Conservation (phyloP, 1,140 invertebrate species). For the Latrodectus geometricus region DNA sequence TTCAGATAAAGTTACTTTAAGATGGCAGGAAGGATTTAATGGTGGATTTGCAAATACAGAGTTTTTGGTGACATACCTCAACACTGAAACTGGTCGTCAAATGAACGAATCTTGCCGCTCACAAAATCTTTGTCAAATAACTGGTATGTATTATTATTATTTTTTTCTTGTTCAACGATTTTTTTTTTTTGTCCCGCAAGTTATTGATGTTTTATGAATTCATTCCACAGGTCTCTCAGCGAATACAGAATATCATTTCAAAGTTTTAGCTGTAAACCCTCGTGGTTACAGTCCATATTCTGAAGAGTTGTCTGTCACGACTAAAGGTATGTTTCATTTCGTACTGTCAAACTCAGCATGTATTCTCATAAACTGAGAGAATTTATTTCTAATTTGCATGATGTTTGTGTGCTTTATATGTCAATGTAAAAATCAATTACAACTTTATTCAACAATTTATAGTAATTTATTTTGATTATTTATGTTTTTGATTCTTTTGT, state of each 20-base stretch:
- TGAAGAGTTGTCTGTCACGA: conserved; percentile 63
- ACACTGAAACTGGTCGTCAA: conserved; percentile 75
- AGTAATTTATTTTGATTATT: too few species aligned
- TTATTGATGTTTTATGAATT: background rate
- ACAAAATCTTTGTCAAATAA: conserved; percentile 88
- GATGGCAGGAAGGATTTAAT: conserved; percentile 90
- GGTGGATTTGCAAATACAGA: conserved; percentile 86
- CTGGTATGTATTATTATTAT: conserved; percentile 64
- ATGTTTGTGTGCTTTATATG: too few species aligned
- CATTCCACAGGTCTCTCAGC: conserved; percentile 60
- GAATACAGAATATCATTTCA: conserved; percentile 64
- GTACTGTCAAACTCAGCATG: too few species aligned
- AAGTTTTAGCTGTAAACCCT: conserved; percentile 65
- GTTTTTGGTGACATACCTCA: conserved; percentile 77
- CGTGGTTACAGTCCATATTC: conserved; percentile 64
- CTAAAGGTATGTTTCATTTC: conserved; percentile 62
- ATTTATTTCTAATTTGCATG: too few species aligned
- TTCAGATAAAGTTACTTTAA: conserved; percentile 80
- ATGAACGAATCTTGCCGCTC: conserved; percentile 77
- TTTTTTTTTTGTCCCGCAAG: background rate
- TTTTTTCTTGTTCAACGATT: background rate
- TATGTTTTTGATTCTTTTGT: too few species aligned
- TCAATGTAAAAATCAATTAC: too few species aligned
- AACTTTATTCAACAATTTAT: too few species aligned
- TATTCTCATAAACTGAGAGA: too few species aligned